A percentile compares a stretch with the other conserved stretches of the same genome.
Conservation (phyloP, 2,888 invertebrate species). For the Cremastinae sp. region DNA sequence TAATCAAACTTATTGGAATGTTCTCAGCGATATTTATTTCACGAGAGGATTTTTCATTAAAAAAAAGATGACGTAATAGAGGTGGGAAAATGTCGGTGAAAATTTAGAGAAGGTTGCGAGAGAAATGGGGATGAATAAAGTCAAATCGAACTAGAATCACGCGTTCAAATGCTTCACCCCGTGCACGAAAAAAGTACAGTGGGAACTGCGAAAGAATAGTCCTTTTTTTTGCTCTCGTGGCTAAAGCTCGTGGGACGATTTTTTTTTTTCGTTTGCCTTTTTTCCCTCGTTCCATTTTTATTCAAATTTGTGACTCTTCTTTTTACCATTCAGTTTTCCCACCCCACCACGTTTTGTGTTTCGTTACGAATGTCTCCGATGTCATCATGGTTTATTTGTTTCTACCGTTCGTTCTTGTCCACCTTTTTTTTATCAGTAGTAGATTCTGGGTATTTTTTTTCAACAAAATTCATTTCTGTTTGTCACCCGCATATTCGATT, state of each 20-base stretch:
- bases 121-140: slow-evolving; percentile 32
- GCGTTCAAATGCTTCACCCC: slow-evolving; percentile 35
- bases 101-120: slow-evolving; percentile 1
- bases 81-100: neutral
- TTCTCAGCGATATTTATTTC: no score
- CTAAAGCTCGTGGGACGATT: slow-evolving; percentile 49
- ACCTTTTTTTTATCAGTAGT: neutral
- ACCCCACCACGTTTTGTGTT: neutral
- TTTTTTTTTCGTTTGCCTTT: slow-evolving; percentile 61
- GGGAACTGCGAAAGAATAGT: slow-evolving; percentile 54
- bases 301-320: slow-evolving; percentile 39
- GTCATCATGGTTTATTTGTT: slow-evolving; percentile 7
- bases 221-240: slow-evolving; percentile 69
- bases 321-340: slow-evolving; percentile 19
- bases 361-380: slow-evolving; percentile 8
- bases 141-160: slow-evolving; percentile 33
- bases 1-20: no score
- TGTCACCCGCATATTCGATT: slow-evolving; percentile 26
- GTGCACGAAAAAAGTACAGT: slow-evolving; percentile 46
- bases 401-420: slow-evolving; percentile 12
- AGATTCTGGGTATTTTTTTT: slow-evolving; percentile 6
- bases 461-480: slow-evolving; percentile 2
- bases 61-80: neutral
- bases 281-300: slow-evolving; percentile 29
- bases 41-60: no score